Base-by-base conservation (phyloP, 1,140 invertebrate species). In the Drosophila arawakana region DNA sequence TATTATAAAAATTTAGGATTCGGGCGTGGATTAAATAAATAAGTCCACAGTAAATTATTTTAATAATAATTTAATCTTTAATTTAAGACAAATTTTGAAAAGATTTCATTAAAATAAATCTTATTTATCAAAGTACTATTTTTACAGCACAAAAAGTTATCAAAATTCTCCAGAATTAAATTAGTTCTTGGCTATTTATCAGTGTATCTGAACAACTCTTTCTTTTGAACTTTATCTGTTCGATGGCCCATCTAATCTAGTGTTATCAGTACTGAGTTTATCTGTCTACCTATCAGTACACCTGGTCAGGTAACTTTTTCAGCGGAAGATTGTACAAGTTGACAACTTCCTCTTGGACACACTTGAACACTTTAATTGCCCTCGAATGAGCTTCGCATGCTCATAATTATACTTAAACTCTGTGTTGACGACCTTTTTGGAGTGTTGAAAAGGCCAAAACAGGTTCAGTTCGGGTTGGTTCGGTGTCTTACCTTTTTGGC, bases 331-430 rank as follows among this genome's bases (percentile, higher is more conserved):
- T 21, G 41, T 37, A 37, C 70, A 47, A 52, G 79, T 82, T 86
- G 82, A 86, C 82, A 85, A 86, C 82, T 86, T 86, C 83, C 82
- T 86, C 73, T 73, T 54, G 68, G 11, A 66, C 65, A 67, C 52
- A 59, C 47, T 62, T 47, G 47, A 61, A 11, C 37, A 21, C 21
- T 65, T 78, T 86, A 80, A 82, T 88, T 88, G 76, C 65, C 66
- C 11, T 30, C 25, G 25, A 66, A 71, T 73, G 25, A 54, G 61
- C 54, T 57, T 54, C 55, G 70, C 74, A 70, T 46, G 43, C 52
- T 81, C 81, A 66, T 71, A 70, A 83, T 83, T 73, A 83, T 76
- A 34, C 2, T 0, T 15, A 54, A 54, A 54, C 50, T 54, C 34
- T 76, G 71, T 69, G 44, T 62, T 41, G 57, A 78, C 61, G 47